Conservation (phyloP, 2,888 invertebrate species). For the Carabus problematicus region DNA sequence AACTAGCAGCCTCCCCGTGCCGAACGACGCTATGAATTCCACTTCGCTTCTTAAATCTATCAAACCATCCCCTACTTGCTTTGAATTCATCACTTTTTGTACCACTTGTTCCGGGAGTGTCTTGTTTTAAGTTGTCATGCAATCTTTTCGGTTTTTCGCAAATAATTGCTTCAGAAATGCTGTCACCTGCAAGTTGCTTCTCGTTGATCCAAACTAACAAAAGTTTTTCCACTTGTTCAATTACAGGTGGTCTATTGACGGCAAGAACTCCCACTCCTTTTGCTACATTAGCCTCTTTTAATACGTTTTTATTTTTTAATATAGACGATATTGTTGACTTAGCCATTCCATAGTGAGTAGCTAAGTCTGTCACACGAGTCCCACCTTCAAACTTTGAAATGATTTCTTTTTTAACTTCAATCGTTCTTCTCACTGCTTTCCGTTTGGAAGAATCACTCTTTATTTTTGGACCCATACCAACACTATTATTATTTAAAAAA, state of each 20-base stretch:
- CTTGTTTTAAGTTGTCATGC: constrained; percentile 35
- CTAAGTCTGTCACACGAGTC: constrained; percentile 40
- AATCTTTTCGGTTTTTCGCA: constrained; percentile 38
- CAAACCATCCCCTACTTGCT: constrained; percentile 9
- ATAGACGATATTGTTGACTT: constrained; percentile 44
- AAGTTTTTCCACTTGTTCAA: constrained; percentile 43
- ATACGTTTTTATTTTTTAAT: constrained; percentile 42
- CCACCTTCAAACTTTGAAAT: constrained; percentile 42
- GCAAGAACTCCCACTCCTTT: constrained; percentile 40
- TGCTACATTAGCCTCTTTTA: constrained; percentile 39
- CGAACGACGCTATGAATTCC: neutral
- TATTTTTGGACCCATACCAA: constrained; percentile 32
- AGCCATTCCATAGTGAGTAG: constrained; percentile 35
- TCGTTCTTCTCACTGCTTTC: constrained; percentile 40
- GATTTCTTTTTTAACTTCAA: constrained; percentile 44
- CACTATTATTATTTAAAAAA: constrained; percentile 23
- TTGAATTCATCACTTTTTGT: constrained; percentile 5
- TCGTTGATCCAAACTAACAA: constrained; percentile 43
- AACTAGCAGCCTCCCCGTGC: constrained; percentile 9
- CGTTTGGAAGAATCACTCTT: constrained; percentile 6
- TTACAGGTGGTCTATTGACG: constrained; percentile 36
- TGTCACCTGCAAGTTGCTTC: constrained; percentile 41
- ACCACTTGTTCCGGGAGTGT: constrained; percentile 27
- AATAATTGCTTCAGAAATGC: constrained; percentile 38
- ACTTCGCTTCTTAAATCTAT: constrained; percentile 2